These are phyloP conservation scores for Campoplex capitator DNA, from an alignment of 2,888 invertebrate genomes.

Conservation along the genomic window DNA sequence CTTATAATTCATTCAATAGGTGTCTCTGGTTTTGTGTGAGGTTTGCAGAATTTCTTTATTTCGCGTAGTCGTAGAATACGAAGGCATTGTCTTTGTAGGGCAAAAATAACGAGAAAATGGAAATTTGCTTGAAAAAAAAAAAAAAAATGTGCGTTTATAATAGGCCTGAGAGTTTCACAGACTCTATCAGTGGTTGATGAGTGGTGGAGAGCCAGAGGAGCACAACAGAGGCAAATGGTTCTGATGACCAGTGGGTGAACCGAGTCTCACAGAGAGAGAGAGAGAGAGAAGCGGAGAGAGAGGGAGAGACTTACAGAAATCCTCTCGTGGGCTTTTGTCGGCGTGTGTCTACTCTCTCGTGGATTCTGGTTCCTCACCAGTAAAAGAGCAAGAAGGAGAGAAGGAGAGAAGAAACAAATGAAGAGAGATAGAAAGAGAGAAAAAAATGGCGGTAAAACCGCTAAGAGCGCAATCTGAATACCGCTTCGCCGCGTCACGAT, in stretches of 20 bases:
- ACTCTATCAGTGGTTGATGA: conserved; percentile 33
- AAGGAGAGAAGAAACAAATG: conserved; percentile 15
- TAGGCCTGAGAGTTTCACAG: conserved; percentile 37
- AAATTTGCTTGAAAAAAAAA: neutral
- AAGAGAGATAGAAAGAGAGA: conserved; percentile 59
- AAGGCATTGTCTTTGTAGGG: neutral
- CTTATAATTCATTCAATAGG: neutral
- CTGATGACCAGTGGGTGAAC: conserved; percentile 59
- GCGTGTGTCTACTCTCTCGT: conserved; percentile 52
- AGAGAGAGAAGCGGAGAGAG: conserved; percentile 8
- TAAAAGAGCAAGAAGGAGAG: conserved; percentile 27
- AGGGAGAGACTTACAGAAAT: conserved; percentile 48
- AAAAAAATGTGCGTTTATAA: conserved; percentile 9
- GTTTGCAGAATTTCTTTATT: neutral
- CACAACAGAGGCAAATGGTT: conserved; percentile 36
- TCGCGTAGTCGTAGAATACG: neutral
- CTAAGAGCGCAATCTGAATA: conserved; percentile 85
- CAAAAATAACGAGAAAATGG: conserved; percentile 13
- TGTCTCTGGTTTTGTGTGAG: neutral
- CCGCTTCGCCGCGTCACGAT: conserved; percentile 84
- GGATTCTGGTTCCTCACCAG: conserved; percentile 38
- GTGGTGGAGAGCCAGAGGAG: conserved; percentile 15
- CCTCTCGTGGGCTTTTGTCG: conserved; percentile 67
- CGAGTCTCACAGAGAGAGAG: conserved; percentile 28
- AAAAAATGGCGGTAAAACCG: conserved; percentile 83